phyloP scores from a whole-genome alignment of 2,888 invertebrate species.

The Ophion obscuratus region DNA sequence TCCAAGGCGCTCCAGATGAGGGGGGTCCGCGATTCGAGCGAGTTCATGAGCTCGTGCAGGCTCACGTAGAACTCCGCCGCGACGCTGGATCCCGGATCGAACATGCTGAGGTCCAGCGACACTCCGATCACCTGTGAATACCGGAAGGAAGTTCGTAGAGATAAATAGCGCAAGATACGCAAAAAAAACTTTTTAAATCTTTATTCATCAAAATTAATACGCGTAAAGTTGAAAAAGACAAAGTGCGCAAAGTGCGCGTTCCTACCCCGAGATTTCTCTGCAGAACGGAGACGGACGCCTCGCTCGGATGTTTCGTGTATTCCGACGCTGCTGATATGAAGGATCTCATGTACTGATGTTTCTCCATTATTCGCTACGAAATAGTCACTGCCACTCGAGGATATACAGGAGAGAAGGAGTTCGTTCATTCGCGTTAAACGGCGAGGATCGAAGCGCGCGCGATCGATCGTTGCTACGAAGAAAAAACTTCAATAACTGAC shows the following conservation, averaged over 20 bases:
- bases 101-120: conserved; percentile 87
- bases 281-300: conserved; percentile 77
- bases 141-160: neutral
- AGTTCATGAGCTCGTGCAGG: conserved; percentile 88
- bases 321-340: conserved; percentile 79
- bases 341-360: conserved; percentile 77
- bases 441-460: neutral
- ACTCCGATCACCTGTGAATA: conserved; percentile 86
- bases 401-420: neutral
- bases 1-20: conserved; percentile 88
- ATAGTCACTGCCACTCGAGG: conserved; percentile 5
- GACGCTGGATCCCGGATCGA: conserved; percentile 88
- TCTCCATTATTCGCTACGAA: conserved; percentile 74
- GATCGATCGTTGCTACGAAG: conserved; percentile 19
- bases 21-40: conserved; percentile 85
- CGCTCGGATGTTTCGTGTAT: conserved; percentile 79
- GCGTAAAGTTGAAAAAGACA: neutral
- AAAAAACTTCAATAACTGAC: conserved; percentile 21
- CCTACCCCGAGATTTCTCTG: conserved; percentile 81
- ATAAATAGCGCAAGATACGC: neutral
- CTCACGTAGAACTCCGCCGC: conserved; percentile 89
- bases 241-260: conserved; percentile 24
- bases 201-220: neutral
- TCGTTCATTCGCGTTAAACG: neutral
- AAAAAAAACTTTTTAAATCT: conserved; percentile 83